Evolutionary conservation across 2,113 vertebrate genomes (phyloP), one percentile per base, ranked within the genome.

Genomic region (Eretmodus cyanostictus): DNA sequence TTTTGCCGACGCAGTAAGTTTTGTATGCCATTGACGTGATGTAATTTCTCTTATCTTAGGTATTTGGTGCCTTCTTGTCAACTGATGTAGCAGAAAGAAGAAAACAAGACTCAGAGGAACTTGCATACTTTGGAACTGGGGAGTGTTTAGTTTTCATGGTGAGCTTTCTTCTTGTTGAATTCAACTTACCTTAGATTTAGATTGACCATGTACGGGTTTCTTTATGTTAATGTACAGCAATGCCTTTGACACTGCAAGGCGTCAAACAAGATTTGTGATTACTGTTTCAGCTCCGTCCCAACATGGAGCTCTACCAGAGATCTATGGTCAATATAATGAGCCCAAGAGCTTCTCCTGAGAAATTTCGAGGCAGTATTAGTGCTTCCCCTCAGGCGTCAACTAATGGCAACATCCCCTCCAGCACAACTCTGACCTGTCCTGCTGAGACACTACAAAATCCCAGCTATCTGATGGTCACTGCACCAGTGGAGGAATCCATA

Each of bases 61-160:
- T 98, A 10, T 98, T 97, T 6, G 97, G 98, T 27, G 97, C 97
- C 0, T 98, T 97, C 87, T 94, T 98, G 78, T 97, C 97, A 47
- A 96, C 97, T 0, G 97, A 98, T 81, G 91, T 98, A 94, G 95
- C 86, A 5, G 96, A 97, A 90, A 96, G 97, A 85, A 97, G 91
- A 24, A 97, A 95, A 86, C 42, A 84, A 13, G 94, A 92, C 0
- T 93, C 95, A 1, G 85, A 91, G 5, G 89, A 86, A 5, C 81
- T 95, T 0, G 80, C 85, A 24, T 98, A 97, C 87, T 98, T 98
- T 87, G 97, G 97, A 88, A 98, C 97, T 2, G 97, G 96, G 36
- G 97, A 98, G 90, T 97, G 97, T 91, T 98, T 98, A 49, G 97
- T 98, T 85, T 98, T 98, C 81, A 97, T 90, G 6, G 97, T 97